phyloP scores from a whole-genome alignment of 1,140 invertebrate species.

The Cyphomyrmex costatus region DNA sequence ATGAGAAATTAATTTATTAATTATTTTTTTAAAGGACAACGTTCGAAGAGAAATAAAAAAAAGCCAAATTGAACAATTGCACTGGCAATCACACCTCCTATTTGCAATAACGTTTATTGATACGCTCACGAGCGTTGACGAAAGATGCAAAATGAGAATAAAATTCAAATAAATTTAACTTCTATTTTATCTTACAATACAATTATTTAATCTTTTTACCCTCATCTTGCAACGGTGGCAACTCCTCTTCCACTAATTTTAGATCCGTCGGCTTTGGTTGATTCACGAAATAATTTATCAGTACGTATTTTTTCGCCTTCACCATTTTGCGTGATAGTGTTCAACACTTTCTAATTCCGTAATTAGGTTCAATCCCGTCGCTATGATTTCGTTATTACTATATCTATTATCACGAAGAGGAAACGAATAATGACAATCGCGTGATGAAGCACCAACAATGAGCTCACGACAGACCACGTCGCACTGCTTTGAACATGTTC shows the following conservation, averaged over 20 bases:
- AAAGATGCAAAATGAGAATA: no score
- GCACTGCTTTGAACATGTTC: not conserved
- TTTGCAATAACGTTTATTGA: no score
- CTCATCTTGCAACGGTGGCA: constrained; percentile 89
- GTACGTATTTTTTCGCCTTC: constrained; percentile 88
- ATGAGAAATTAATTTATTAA: no score
- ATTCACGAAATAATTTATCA: constrained; percentile 89
- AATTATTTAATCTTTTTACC: constrained; percentile 87
- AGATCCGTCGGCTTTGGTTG: constrained; percentile 89
- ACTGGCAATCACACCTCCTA: no score
- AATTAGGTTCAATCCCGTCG: not conserved
- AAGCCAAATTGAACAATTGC: no score
- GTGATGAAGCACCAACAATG: not conserved
- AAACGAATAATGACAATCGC: not conserved
- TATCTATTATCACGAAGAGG: not conserved
- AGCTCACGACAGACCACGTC: not conserved
- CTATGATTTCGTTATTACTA: not conserved
- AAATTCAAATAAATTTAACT: no score
- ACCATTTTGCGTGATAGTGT: constrained; percentile 82
- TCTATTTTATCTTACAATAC: no score
- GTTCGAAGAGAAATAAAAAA: no score
- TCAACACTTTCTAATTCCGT: not conserved
- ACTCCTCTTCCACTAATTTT: constrained; percentile 89
- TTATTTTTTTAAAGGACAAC: no score
- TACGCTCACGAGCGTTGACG: no score